Evolutionary conservation across 1,140 invertebrate species (phyloP), one percentile per base, ranked within the genome.

Genomic region (Pentalonia nigronervosa): DNA sequence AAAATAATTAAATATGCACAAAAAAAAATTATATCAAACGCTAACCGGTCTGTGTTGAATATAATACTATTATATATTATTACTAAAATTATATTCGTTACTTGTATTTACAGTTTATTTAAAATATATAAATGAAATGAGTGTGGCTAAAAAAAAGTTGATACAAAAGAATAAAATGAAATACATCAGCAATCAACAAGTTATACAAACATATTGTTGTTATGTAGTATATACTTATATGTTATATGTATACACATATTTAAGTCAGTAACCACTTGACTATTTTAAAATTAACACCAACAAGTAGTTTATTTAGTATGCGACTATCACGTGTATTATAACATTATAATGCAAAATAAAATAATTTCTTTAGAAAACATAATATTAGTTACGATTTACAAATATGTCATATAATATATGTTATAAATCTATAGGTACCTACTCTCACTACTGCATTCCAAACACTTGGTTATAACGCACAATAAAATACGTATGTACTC

Each of bases 301-400:
- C 45, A 88, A 88, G 45, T 88, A 41, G 86, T 88, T 88, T 88
- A 88, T 88, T 48, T 47, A 88, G 30, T 48, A n/a, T 76, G 60
- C 30, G 30, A 76, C 47, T 88, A 83, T 84, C 17, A 9, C 25
- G 14, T 87, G 45, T 11, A n/a, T 76, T 76, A 76, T 76, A n/a
- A n/a, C n/a, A 34, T 76, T 76, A 76, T 88, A 48, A 48, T 88
- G 86, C 47, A 88, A 88, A 88, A 88, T 88, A 88, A 48, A 50
- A 88, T n/a, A 21, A 34, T 88, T 88, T 88, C 47, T 88, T 88
- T 48, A n/a, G 86, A 88, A 88, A 17, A 30, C 47, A 88, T 88
- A 50, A 76, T 88, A 88, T 48, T 88, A 21, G 84, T 88, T 88
- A 48, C 36, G 45, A 88, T 88, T 88, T 30, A 84, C 36, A 45